Evolutionary conservation across 2,888 invertebrate species (phyloP).

Genomic region (Plebejus argus): DNA sequence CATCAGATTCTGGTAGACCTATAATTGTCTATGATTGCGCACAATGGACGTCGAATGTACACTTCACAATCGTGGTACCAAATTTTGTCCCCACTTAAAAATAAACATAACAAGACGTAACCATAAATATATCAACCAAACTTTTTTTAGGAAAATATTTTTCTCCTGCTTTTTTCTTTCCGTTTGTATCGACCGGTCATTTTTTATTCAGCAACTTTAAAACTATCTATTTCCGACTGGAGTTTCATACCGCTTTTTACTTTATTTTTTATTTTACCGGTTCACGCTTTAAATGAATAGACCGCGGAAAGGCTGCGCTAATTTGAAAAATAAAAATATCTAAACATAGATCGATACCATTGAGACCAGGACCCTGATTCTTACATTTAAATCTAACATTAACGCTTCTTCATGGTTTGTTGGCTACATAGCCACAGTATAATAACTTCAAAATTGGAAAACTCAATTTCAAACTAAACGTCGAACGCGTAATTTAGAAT

Average conservation of each 20-base stretch:
- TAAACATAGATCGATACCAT: not conserved
- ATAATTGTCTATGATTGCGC: no score
- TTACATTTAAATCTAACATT: not conserved
- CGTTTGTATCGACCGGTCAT: constrained; percentile 18
- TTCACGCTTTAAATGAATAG: constrained; percentile 17
- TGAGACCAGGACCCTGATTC: not conserved
- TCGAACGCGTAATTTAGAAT: no score
- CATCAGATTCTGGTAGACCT: no score
- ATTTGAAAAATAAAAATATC: constrained; percentile 20
- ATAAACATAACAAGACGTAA: not conserved
- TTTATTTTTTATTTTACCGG: constrained; percentile 14
- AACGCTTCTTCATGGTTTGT: no score
- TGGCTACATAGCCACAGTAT: no score
- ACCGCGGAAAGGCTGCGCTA: not conserved
- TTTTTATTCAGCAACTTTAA: constrained; percentile 27
- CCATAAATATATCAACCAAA: not conserved
- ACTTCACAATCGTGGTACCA: not conserved
- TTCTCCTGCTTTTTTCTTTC: not conserved
- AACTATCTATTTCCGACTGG: constrained; percentile 20
- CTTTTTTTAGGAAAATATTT: not conserved
- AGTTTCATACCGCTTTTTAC: constrained; percentile 6
- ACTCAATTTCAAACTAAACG: no score
- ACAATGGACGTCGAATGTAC: no score
- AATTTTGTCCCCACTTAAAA: not conserved
- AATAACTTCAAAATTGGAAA: no score